Conservation (phyloP, 2,113 vertebrate genomes). For the Chloebia gouldiae region DNA sequence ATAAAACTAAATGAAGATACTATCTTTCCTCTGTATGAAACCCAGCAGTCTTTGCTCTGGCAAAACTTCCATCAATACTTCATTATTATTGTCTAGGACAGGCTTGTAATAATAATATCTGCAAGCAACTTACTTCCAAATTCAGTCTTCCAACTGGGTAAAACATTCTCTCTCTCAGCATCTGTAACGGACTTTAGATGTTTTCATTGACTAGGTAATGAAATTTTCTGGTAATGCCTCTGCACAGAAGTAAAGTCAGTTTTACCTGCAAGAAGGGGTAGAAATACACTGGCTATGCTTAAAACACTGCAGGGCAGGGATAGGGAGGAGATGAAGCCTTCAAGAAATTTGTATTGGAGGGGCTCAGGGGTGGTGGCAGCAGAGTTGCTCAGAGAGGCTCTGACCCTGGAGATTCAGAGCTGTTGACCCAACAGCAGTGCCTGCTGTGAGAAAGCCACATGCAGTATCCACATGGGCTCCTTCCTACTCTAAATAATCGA, state of each 20-base stretch:
- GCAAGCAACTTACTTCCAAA: conserved; percentile 26
- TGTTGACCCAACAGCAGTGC: neutral
- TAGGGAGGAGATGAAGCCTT: neutral
- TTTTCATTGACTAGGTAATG: neutral
- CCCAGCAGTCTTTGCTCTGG: conserved; percentile 52
- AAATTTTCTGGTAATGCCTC: neutral
- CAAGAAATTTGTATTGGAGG: neutral
- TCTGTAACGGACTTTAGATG: neutral
- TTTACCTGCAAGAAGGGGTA: neutral
- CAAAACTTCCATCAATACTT: conserved; percentile 47
- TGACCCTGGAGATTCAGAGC: neutral
- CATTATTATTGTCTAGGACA: conserved; percentile 47
- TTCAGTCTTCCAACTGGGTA: conserved; percentile 17
- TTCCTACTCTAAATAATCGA: neutral
- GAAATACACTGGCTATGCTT: neutral
- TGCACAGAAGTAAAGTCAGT: neutral
- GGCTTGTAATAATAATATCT: conserved; percentile 33
- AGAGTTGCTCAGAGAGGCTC: neutral
- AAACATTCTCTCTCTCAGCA: neutral
- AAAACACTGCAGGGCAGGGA: neutral
- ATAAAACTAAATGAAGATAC: conserved; percentile 65
- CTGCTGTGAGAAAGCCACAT: neutral
- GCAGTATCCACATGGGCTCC: neutral
- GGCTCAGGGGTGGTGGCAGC: neutral
- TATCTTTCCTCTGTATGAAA: conserved; percentile 34